Conservation (phyloP, 2,113 vertebrate species). For the Azemiops feae region DNA sequence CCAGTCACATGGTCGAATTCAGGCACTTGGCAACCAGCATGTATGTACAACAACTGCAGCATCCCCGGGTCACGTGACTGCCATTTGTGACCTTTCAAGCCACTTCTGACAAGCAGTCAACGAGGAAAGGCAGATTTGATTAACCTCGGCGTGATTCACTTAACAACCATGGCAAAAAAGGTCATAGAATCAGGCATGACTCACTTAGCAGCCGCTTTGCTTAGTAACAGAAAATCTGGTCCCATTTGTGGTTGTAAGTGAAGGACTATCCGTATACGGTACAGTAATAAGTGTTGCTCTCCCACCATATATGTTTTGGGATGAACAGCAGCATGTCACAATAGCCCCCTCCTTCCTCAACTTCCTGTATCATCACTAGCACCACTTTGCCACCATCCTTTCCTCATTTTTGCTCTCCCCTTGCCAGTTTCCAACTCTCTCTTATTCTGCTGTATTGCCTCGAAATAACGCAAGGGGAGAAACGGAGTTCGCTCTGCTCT, state of each 20-base stretch:
- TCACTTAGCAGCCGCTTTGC: too few relatives aligned
- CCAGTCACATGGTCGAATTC: not conserved
- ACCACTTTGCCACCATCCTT: not conserved
- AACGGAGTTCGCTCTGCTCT: not conserved
- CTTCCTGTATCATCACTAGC: not conserved
- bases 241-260: too few relatives aligned
- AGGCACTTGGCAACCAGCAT: not conserved
- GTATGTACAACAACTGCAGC: too few relatives aligned
- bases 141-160: not conserved
- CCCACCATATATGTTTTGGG: not conserved
- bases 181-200: too few relatives aligned
- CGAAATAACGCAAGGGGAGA: not conserved
- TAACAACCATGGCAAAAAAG: too few relatives aligned
- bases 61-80: not conserved
- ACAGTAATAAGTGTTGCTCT: not conserved
- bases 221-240: too few relatives aligned
- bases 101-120: not conserved
- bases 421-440: not conserved
- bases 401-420: not conserved
- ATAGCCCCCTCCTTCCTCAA: not conserved
- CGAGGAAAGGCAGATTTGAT: not conserved
- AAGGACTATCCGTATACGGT: too few relatives aligned
- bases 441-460: not conserved
- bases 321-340: not conserved
- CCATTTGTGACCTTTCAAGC: not conserved